Conservation (phyloP, 2,888 invertebrate species). For the Diabrotica balteata region DNA sequence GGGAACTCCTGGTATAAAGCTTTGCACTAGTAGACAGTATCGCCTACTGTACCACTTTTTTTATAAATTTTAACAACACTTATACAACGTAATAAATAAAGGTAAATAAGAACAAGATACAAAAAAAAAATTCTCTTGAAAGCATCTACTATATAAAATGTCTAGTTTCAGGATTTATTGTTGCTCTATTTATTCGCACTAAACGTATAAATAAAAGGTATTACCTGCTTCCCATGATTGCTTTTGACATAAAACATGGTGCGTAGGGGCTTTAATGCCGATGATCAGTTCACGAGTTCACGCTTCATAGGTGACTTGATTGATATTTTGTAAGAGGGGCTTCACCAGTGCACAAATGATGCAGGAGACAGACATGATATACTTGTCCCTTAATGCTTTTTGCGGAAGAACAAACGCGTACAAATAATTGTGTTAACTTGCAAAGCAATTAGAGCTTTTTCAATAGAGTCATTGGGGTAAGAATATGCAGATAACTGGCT, state of each 20-base stretch:
- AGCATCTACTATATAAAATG: no score
- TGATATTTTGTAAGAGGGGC: constrained; percentile 15
- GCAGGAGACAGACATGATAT: background rate
- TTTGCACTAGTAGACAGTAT: no score
- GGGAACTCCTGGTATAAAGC: no score
- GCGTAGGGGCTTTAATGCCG: background rate
- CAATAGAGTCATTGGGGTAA: background rate
- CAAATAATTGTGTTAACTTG: background rate
- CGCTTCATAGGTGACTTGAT: constrained; percentile 21
- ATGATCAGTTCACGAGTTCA: constrained; percentile 10
- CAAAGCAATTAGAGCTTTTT: background rate
- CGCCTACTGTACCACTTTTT: no score
- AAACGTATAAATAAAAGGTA: background rate
- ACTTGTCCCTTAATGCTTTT: constrained; percentile 3
- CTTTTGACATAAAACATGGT: constrained; percentile 5
- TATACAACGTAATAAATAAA: no score
- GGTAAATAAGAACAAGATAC: no score
- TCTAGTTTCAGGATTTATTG: no score
- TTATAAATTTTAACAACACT: no score
- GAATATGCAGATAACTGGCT: background rate
- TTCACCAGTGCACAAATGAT: constrained; percentile 18
- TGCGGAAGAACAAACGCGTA: background rate
- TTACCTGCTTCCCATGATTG: background rate
- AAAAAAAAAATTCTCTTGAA: no score
- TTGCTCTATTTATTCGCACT: no score